Evolutionary conservation across 2,888 invertebrate genomes (phyloP), one percentile per base, ranked within the genome.

Genomic region (Augiades crinisus): DNA sequence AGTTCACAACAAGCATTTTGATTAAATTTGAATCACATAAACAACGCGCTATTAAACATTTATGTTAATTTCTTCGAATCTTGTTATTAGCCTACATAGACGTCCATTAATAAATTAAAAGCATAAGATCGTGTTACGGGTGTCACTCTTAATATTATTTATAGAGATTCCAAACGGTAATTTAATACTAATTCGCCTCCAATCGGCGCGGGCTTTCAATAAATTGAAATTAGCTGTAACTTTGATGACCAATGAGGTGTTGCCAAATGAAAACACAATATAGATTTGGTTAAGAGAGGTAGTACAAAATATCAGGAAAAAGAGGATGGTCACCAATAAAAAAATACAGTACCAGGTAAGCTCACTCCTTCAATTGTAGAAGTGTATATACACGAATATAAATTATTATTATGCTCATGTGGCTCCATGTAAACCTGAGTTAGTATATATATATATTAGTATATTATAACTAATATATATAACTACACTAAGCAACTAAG

Each of bases 131-230:
- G 3, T 37, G 41, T 41, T 27, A 37, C 36, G 36, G 46, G 17
- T 46, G 46, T 36, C 36, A 36, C 5, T 27, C 17, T 41, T 30
- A 41, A 27, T 41, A 41, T 27, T 16, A 27, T 27, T 41, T 30
- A 30, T 41, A 17, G 41, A 16, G 12, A 37, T 46, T 14, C 16
- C 33, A 24, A 34, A 22, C 24, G 45, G 45, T 36, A 24, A 45
- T 34, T 21, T 21, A 16, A 24, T 34, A 24, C 31, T 22, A 5
- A 24, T 24, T 10, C 24, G 34, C 17, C 27, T 27, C 14, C 14
- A 5, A 45, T 34, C 34, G 24, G 19, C 17, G 17, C 16, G 5
- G 17, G 3, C 34, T 16, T 22, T 10, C 16, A 6, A 34, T 10
- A 34, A 45, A 24, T 34, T 16, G 34, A 45, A 45, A 34, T 16